phyloP scores from a whole-genome alignment of 2,888 invertebrate species.

The Augochlorella aurata region DNA sequence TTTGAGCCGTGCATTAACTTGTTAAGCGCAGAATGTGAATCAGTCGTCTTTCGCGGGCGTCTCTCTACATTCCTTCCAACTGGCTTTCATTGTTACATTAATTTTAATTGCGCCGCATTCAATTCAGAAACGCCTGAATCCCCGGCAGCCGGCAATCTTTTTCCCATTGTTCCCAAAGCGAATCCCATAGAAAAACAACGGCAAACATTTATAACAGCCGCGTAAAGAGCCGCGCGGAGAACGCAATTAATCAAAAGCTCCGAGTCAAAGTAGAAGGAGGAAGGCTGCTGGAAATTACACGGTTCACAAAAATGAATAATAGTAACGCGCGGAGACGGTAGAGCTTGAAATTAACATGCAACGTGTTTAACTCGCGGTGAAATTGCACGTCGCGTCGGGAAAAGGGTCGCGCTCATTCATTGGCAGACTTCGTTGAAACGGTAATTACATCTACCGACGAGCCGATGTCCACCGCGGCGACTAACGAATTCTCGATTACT shows the following conservation, averaged over 20 bases:
- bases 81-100: background rate
- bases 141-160: background rate
- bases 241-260: background rate
- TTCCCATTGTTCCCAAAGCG: background rate
- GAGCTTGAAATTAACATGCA: background rate
- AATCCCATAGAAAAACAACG: background rate
- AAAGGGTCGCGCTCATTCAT: background rate
- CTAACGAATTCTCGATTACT: background rate
- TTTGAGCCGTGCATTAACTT: background rate
- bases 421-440: background rate
- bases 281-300: background rate
- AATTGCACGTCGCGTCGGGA: background rate
- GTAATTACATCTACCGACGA: background rate
- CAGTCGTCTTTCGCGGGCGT: background rate
- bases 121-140: background rate
- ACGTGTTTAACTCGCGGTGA: slow-evolving; percentile 1
- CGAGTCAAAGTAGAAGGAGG: background rate
- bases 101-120: slow-evolving; percentile 4
- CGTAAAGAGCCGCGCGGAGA: background rate
- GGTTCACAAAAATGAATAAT: background rate
- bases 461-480: background rate
- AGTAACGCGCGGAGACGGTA: too few relatives aligned
- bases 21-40: slow-evolving; percentile 7
- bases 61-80: background rate
- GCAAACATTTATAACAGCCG: background rate